Conservation (phyloP, 2,113 vertebrate genomes). For the Limanda limanda region DNA sequence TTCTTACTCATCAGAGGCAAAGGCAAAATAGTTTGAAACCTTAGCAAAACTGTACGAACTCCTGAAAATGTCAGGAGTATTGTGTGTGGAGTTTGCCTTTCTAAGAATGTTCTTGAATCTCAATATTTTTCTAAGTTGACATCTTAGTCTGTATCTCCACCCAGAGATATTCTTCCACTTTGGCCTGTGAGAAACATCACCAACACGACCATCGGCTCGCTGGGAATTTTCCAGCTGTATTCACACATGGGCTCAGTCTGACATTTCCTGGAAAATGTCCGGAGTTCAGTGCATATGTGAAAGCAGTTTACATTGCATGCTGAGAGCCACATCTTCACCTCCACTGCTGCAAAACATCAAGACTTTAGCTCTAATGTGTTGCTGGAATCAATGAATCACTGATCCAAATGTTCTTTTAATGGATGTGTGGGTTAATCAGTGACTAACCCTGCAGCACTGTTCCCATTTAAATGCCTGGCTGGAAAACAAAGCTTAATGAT, state of each 20-base stretch:
- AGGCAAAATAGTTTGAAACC: background rate
- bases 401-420: constrained; percentile 22
- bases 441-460: background rate
- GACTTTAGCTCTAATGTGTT: background rate
- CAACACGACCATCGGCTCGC: no score
- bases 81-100: no score
- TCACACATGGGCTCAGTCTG: no score
- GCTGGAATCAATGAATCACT: background rate
- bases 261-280: no score
- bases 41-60: no score
- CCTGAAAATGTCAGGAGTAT: no score
- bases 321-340: background rate
- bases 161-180: no score
- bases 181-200: no score
- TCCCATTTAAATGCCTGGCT: constrained; percentile 21
- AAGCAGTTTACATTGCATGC: background rate
- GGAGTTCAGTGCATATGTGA: no score
- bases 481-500: constrained; percentile 6
- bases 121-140: no score
- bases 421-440: constrained; percentile 2
- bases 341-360: background rate
- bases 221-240: no score
- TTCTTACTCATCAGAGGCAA: constrained; percentile 11
- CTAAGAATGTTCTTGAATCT: background rate
- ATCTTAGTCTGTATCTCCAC: no score